Conservation (phyloP, 2,888 invertebrate genomes). For the Nephrotoma appendiculata region DNA sequence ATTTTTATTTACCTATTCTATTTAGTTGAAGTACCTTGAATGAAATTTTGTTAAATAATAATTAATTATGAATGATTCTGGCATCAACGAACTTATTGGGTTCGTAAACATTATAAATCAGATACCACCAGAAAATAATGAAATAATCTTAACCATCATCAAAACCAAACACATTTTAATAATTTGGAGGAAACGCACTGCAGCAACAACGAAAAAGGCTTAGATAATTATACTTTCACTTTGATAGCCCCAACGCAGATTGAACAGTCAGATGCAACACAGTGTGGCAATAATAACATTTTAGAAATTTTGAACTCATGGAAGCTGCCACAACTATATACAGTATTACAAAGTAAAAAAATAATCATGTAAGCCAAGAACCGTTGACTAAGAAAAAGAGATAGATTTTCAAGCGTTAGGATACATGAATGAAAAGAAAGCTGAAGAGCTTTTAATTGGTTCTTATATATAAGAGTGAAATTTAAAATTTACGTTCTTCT, state of each 20-base stretch:
- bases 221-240: neutral
- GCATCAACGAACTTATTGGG: neutral
- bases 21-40: too few species aligned
- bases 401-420: too few species aligned
- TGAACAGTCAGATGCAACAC: neutral
- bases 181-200: too few species aligned
- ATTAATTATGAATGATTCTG: neutral
- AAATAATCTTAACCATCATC: too few species aligned
- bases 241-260: neutral
- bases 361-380: neutral
- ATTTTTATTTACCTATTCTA: too few species aligned
- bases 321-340: neutral
- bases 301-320: neutral
- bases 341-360: too few species aligned
- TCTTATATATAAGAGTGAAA: neutral
- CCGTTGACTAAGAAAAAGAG: too few species aligned
- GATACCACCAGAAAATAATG: neutral
- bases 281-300: neutral
- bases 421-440: too few species aligned
- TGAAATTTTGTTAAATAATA: neutral
- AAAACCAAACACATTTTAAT: too few species aligned
- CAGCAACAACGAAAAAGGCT: too few species aligned
- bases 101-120: neutral
- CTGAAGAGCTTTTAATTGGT: neutral
- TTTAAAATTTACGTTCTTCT: too few species aligned